Evolutionary conservation across 2,888 invertebrate genomes (phyloP), one percentile per base, ranked within the genome.

Genomic region (Halocaridina rubra): DNA sequence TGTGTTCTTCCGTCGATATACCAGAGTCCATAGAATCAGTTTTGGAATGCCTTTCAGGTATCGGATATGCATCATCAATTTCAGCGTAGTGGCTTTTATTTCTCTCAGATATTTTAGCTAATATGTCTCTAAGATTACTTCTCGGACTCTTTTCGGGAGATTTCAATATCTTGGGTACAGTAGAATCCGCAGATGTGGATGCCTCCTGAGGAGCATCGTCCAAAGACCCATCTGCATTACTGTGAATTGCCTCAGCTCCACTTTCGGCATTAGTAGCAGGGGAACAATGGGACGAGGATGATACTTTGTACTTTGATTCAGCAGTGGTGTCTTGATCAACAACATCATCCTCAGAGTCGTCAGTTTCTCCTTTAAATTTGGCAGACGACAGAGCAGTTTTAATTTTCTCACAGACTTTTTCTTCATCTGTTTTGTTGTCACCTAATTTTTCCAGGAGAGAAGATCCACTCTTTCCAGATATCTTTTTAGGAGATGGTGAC

Each of bases 351-450:
- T 88, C 88, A 13, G 87, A 87, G 22, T 88, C 88, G 30, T 87
- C 87, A 8, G 86, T 88, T 77, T 88, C 88, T 3, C 88, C 88
- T 29, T 86, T 88, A n/a, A 88, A 88, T 29, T 88, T 88, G 3
- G 80, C 75, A 16, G 88, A 88, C 5, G 88, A 88, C 32, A 88
- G 61, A 39, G 88, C 88, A n/a, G 88, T 88, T 61, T 88, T 82
- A 0, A 88, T 80, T 27, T 86, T 88, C 57, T 86, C 88, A 39
- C 88, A 88, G 3, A 88, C 88, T 29, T 88, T 88, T 46, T 88
- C 88, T 33, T 88, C 88, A 39, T 88, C 88, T 0, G 88, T 88
- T 32, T 88, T 88, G 69, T 88, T 88, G 75, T 88, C 85, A n/a
- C 86, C 86, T 32, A 76, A 64, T 33, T 80, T 80, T 22, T 80